These are phyloP conservation scores for Uria lomvia DNA, from an alignment of 2,113 vertebrate species.

Conservation along the genomic window DNA sequence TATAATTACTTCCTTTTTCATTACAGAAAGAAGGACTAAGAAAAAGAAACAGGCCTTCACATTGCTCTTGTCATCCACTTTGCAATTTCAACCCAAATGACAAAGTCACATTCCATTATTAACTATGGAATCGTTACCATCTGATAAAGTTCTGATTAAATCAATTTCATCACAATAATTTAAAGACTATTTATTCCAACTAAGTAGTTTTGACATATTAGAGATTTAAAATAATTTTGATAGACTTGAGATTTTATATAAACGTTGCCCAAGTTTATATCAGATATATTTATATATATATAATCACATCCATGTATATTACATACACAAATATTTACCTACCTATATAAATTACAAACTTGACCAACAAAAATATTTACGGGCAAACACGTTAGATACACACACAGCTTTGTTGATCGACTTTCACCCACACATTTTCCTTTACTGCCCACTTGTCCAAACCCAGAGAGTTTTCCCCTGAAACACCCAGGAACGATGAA, in stretches of 20 bases:
- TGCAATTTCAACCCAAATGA: background rate
- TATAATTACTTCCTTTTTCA: background rate
- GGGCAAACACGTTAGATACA: accelerated
- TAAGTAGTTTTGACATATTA: background rate
- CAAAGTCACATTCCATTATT: background rate
- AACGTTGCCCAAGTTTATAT: background rate
- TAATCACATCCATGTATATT: accelerated
- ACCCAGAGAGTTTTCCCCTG: background rate
- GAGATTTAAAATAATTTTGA: background rate
- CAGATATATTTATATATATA: background rate
- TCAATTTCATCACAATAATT: background rate
- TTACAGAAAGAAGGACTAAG: background rate
- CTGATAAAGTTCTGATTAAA: background rate
- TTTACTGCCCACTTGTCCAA: background rate
- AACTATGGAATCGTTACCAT: background rate
- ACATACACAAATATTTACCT: background rate
- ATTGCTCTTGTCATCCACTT: background rate
- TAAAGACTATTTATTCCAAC: background rate
- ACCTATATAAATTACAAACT: background rate
- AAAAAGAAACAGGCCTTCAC: background rate
- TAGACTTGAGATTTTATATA: accelerated
- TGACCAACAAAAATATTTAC: background rate
- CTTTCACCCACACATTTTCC: background rate
- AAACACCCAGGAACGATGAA: background rate
- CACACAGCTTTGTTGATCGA: background rate